A percentile compares a stretch with the other conserved stretches of the same genome.
phyloP scores from a whole-genome alignment of 2,113 vertebrate species.

The Pseudopipra pipra region DNA sequence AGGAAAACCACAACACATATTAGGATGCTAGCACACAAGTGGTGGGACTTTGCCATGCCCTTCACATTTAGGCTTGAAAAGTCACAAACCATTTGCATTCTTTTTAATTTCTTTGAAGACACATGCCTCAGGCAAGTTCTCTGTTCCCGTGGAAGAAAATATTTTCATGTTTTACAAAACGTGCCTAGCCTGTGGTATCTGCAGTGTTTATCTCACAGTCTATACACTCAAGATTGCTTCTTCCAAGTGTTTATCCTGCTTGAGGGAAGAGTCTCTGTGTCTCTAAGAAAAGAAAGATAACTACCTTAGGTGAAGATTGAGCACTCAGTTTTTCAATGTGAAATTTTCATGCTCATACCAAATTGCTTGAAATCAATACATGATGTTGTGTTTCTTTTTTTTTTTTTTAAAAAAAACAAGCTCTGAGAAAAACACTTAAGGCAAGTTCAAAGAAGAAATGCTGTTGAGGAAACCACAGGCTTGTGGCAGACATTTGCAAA shows the following conservation, averaged over 20 bases:
- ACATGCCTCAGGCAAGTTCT: neutral
- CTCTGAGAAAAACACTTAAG: neutral
- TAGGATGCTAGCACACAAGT: neutral
- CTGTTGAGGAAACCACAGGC: slow-evolving; percentile 54
- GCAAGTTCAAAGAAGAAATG: slow-evolving; percentile 43
- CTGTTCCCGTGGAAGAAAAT: neutral
- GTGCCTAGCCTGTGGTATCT: neutral
- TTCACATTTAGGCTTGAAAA: neutral
- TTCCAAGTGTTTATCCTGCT: neutral
- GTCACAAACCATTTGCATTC: neutral
- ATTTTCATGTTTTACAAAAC: neutral
- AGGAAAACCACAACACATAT: neutral
- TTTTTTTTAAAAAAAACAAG: neutral
- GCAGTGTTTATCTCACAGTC: neutral
- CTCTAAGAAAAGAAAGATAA: neutral
- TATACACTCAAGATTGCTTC: neutral
- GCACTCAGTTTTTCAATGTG: neutral
- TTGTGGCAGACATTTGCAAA: slow-evolving; percentile 15
- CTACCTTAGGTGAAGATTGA: neutral
- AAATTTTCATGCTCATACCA: neutral
- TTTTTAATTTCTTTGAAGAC: neutral
- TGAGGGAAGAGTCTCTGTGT: neutral
- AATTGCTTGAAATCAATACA: neutral
- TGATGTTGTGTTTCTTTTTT: neutral
- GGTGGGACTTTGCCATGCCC: neutral